A percentile compares a stretch with the other conserved stretches of the same genome.
Conservation (phyloP, 2,888 invertebrate genomes). For the Platypus cylindrus region DNA sequence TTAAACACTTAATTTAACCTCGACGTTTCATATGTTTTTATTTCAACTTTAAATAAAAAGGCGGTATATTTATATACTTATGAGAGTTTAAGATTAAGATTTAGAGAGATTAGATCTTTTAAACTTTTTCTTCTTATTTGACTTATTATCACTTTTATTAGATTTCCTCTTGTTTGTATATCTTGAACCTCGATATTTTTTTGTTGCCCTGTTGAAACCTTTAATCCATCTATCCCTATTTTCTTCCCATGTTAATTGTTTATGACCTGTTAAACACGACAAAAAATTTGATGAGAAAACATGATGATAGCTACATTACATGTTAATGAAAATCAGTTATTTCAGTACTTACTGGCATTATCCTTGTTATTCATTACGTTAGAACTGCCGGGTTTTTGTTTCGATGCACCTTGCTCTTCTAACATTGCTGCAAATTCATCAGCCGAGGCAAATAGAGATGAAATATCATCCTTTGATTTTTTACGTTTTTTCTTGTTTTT, state of each 20-base stretch:
- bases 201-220: conserved; percentile 38
- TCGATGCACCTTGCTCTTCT: conserved; percentile 64
- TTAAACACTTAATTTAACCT: too few species aligned
- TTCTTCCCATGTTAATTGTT: conserved; percentile 75
- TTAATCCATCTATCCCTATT: conserved; percentile 51
- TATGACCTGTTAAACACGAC: conserved; percentile 37
- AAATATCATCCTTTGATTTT: conserved; percentile 35
- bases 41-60: too few species aligned
- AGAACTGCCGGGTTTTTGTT: conserved; percentile 46
- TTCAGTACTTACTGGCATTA: conserved; percentile 53
- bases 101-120: too few species aligned
- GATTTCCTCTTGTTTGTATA: conserved; percentile 13
- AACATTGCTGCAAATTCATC: conserved; percentile 81
- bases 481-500: conserved; percentile 15
- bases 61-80: too few species aligned
- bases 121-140: conserved; percentile 17
- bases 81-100: too few species aligned
- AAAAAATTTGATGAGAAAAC: neutral
- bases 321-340: too few species aligned
- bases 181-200: conserved; percentile 11
- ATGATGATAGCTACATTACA: too few species aligned
- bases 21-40: too few species aligned
- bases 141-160: conserved; percentile 6
- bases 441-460: conserved; percentile 66
- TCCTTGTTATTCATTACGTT: conserved; percentile 61